Evolutionary conservation across 2,797 vertebrate genomes (phyloP), one percentile per base, ranked within the genome.

Genomic region (Erethizon dorsatum): DNA sequence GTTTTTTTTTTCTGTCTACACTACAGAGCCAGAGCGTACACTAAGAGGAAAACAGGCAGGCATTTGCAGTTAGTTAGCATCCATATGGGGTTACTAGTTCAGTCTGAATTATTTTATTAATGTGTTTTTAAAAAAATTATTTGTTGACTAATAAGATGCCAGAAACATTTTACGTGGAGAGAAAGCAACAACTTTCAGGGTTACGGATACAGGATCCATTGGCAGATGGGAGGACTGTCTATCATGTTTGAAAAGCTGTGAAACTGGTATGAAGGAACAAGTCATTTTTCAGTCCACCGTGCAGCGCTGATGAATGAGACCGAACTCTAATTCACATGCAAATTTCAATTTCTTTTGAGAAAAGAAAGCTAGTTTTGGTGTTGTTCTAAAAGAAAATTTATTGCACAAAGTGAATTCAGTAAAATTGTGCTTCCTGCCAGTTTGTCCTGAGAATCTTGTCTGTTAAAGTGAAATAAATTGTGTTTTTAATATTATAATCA

Each of bases 401-500:
- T 97, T 93, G 31, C 67, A 52, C 84, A 78, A 95, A 54, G 83
- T 95, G 45, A 95, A 95, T 98, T 96, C n/a, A 57, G 5, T 96
- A 90, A 95, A 92, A 90, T 95, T 73, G 88, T 88, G 71, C 83
- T 96, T 57, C 59, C 89, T 97, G 95, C 91, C 91, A 95, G 1
- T 63, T 56, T 96, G 33, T 85, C 8, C 54, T 77, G 90, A 96
- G 95, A 87, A 59, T 87, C 92, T 93, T 94, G 41, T 86, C 86
- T 97, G 65, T 96, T 93, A 96, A 97, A 96, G n/a, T 83, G 82
- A 96, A 96, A 80, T 91, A 96, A 90, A 94, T 94, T 78, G 14
- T 96, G 57, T 89, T 97, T 97, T 97, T 97, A 96, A 96, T 96
- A 91, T 97, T 97, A 86, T 90, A 94, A 90, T 96, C 92, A 96